Evolutionary conservation across 1,140 invertebrate genomes (phyloP), one percentile per base, ranked within the genome.

Genomic region (Oscheius sp.): DNA sequence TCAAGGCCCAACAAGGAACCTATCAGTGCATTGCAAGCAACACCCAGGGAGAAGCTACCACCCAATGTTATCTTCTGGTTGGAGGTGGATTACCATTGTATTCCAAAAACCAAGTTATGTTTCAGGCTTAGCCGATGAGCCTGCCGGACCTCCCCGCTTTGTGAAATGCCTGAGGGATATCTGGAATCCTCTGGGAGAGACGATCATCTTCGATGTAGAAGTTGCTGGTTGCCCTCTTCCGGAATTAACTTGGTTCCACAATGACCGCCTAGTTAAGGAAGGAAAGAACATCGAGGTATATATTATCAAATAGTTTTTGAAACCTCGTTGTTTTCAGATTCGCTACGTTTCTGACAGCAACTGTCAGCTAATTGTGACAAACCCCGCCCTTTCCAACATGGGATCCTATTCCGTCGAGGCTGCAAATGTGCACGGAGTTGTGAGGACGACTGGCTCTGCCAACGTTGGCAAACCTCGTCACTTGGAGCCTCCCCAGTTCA

Each of bases 1-100:
- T 77, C 32, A 65, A 68, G 34, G 31, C 58, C 10, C 79, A 79
- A 69, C 79, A 82, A 36, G 77, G 77, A 74, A 77, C 76, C 23
- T 81, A 81, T 71, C 79, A 79, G 38, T 79, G 77, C 34, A 46
- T 80, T 20, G 79, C 79, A 13, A 72, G 59, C 0, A 81, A 81
- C 52, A 34, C 62, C 36, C 36, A 63, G 15, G 79, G 79, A 38
- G 20, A 68, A 36, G 77, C 75, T 1, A 73, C 68, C 18, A 64
- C 74, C 18, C 36, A 62, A 29, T 81, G 79, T 59, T 80, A 80
- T 68, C 52, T 80, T 15, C 38, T 78, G 20, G 77, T 80, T 42
- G 79, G 79, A 38, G 79, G 79, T 59, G 32, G 28, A 67, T 31
- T 31, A 7, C n/a, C 23, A 10, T 29, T 15, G 42, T 66, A 31